Conservation (phyloP, 2,888 invertebrate species). For the Oscheius onirici region DNA sequence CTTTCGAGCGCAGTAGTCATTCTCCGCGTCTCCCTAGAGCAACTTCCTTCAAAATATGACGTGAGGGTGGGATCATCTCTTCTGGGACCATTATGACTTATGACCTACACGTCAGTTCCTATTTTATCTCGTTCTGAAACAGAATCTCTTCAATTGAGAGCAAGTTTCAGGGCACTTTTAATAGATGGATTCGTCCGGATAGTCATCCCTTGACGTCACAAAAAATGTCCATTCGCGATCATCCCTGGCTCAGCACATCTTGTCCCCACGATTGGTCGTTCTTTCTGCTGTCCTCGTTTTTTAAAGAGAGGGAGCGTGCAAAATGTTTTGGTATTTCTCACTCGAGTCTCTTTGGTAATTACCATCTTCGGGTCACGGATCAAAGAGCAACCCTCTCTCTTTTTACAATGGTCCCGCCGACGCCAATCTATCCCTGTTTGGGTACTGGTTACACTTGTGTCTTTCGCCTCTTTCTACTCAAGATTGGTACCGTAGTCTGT, state of each 20-base stretch:
- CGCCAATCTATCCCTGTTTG: background rate
- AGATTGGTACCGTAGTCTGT: no score
- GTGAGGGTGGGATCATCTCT: slow-evolving; percentile 5
- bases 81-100: slow-evolving; percentile 1
- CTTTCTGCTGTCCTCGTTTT: background rate
- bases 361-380: background rate
- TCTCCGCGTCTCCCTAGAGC: background rate
- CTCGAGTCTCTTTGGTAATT: background rate
- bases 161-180: no score
- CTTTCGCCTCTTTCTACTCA: no score
- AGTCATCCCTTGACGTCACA: background rate
- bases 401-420: background rate
- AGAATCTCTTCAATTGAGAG: background rate
- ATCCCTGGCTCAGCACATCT: background rate
- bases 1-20: background rate
- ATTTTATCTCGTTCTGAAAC: background rate
- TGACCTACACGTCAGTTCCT: slow-evolving; percentile 11
- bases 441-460: no score
- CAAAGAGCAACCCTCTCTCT: slow-evolving; percentile 12
- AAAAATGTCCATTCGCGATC: background rate
- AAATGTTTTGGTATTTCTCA: background rate
- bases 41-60: slow-evolving; percentile 1
- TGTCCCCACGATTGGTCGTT: background rate
- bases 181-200: background rate
- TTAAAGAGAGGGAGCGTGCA: background rate